Conservation (phyloP, 2,888 invertebrate species). For the Xestoiulus laeticollis region DNA sequence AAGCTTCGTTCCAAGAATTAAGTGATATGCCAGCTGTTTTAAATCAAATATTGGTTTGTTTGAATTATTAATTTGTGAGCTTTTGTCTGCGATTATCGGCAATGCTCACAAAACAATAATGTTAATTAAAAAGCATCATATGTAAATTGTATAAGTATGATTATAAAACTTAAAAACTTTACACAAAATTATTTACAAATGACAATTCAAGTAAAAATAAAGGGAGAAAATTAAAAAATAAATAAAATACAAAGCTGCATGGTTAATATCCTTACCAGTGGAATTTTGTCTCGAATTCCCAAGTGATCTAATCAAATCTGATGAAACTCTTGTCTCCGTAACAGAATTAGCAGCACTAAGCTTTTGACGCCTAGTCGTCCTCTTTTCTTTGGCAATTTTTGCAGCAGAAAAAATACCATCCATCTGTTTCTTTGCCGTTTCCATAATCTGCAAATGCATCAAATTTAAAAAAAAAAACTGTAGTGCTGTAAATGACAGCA, state of each 20-base stretch:
- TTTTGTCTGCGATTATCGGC: too few species aligned
- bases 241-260: background rate
- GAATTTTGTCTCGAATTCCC: conserved; percentile 13
- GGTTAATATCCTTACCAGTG: background rate
- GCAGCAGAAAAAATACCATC: conserved; percentile 56
- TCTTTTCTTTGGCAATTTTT: conserved; percentile 55
- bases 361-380: background rate
- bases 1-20: conserved; percentile 49
- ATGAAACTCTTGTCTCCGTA: background rate
- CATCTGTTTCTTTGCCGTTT: conserved; percentile 57
- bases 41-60: too few species aligned
- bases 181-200: background rate
- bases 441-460: conserved; percentile 54
- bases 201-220: background rate
- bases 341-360: background rate
- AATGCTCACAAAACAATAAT: too few species aligned
- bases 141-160: background rate
- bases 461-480: background rate
- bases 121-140: background rate
- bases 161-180: background rate
- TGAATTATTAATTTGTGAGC: too few species aligned
- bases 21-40: background rate
- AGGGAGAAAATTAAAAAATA: background rate
- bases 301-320: background rate
- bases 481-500: background rate